These are phyloP conservation scores for Heliconius congener DNA, from an alignment of 1,140 invertebrate genomes.

Conservation along the genomic window DNA sequence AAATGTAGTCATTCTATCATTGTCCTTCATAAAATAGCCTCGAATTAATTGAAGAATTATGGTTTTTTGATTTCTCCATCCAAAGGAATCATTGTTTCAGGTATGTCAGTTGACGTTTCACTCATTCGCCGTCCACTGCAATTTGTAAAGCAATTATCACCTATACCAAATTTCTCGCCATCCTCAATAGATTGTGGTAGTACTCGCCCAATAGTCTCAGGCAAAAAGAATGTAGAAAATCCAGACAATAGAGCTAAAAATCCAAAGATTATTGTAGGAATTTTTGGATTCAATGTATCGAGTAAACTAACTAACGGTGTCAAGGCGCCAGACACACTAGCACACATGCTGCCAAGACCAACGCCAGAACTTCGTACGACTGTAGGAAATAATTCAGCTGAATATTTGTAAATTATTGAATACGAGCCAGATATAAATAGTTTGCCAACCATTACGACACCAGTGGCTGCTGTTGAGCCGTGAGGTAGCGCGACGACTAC, in stretches of 20 bases:
- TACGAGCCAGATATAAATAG: constrained; percentile 92
- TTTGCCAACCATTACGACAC: constrained; percentile 88
- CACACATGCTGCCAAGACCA: constrained; percentile 92
- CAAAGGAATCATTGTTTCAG: constrained; percentile 73
- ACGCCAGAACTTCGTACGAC: constrained; percentile 93
- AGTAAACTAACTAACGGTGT: constrained; percentile 89
- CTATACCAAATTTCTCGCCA: constrained; percentile 91
- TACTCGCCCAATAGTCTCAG: constrained; percentile 91
- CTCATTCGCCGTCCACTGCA: constrained; percentile 91
- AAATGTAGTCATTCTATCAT: background rate
- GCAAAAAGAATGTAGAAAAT: constrained; percentile 87
- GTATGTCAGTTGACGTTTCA: constrained; percentile 79
- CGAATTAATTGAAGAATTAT: constrained; percentile 25
- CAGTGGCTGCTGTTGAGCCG: constrained; percentile 79
- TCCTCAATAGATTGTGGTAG: constrained; percentile 91
- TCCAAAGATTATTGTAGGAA: constrained; percentile 90
- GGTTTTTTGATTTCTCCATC: constrained; percentile 63
- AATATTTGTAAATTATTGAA: constrained; percentile 94
- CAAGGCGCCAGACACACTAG: constrained; percentile 91
- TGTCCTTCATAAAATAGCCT: background rate
- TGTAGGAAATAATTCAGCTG: constrained; percentile 93
- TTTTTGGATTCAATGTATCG: constrained; percentile 84
- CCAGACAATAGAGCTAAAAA: constrained; percentile 88
- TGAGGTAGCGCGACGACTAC: constrained; percentile 84
- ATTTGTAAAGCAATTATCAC: constrained; percentile 90